phyloP scores from a whole-genome alignment of 2,888 invertebrate species.

The Chymomyza caudatula region DNA sequence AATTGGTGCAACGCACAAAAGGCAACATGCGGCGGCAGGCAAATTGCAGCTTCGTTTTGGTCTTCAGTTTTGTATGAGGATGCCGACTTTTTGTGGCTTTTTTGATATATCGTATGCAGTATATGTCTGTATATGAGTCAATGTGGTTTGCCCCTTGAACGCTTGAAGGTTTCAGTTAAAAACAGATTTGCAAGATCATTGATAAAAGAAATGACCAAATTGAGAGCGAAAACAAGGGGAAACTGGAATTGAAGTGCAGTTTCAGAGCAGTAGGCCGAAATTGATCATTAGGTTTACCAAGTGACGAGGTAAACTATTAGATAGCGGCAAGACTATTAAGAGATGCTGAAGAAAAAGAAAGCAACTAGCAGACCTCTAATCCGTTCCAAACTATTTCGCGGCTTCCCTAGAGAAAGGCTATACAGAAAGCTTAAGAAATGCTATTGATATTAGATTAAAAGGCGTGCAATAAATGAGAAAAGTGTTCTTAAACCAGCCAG shows the following conservation, averaged over 20 bases:
- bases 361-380: no score
- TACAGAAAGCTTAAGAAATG: no score
- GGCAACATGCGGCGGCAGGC: background rate
- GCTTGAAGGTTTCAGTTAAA: background rate
- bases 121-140: background rate
- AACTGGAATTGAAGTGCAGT: background rate
- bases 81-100: background rate
- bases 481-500: no score
- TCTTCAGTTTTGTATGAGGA: no score
- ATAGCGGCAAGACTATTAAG: no score
- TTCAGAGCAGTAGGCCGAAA: background rate
- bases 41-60: background rate
- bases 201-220: background rate
- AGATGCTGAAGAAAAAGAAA: no score
- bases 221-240: background rate
- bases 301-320: no score
- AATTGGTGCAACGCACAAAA: constrained; percentile 32
- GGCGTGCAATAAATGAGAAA: no score
- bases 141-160: background rate
- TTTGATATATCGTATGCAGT: background rate
- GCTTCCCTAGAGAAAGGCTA: no score
- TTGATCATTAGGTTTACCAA: background rate
- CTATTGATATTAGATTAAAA: no score
- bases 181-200: background rate
- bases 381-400: no score